phyloP scores from a whole-genome alignment of 92 coral and sea anemone species.

The Epizoanthus scotinus region DNA sequence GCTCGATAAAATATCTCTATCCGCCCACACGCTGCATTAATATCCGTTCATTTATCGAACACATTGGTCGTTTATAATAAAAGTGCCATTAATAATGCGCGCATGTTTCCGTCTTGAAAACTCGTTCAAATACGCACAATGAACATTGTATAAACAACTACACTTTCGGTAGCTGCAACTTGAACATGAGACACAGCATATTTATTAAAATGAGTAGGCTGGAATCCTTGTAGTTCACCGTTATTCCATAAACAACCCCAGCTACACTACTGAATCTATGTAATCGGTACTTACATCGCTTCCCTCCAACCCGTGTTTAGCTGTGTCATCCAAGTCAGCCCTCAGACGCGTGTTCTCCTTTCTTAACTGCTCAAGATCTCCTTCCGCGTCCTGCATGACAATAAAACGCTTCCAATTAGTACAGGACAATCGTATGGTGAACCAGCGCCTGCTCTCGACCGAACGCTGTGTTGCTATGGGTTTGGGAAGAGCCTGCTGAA shows the following conservation, averaged over 20 bases:
- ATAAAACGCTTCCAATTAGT: conserved; percentile 7
- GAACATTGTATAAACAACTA: no score
- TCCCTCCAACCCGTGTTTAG: conserved; percentile 64
- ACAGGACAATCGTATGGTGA: background rate
- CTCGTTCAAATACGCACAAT: background rate
- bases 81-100: background rate
- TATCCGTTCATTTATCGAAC: background rate
- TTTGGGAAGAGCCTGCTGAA: background rate
- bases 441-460: background rate
- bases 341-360: conserved; percentile 72
- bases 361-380: conserved; percentile 64
- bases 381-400: conserved; percentile 64
- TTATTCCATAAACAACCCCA: background rate
- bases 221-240: conserved; percentile 11
- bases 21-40: background rate
- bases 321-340: conserved; percentile 76
- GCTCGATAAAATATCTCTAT: background rate
- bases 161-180: no score
- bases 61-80: background rate
- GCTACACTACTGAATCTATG: background rate
- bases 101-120: background rate
- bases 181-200: background rate
- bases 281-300: conserved; percentile 67
- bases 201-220: background rate
- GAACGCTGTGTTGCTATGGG: conserved; percentile 25